A percentile compares a stretch with the other conserved stretches of the same genome.
Conservation (phyloP, 2,888 invertebrate genomes). For the Athalia rosae region DNA sequence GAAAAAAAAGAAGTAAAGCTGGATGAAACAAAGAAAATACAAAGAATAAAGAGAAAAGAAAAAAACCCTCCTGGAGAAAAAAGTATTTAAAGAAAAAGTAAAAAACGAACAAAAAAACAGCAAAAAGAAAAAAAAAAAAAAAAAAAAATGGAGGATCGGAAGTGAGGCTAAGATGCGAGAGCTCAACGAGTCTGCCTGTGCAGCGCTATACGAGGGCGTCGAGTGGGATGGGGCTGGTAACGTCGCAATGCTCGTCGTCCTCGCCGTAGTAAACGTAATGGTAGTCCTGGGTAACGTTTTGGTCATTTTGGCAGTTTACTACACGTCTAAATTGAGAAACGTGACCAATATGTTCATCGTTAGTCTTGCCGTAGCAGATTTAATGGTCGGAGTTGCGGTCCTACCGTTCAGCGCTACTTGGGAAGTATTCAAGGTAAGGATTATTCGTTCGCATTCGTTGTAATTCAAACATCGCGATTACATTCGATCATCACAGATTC, state of each 20-base stretch:
- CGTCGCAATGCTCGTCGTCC: constrained; percentile 85
- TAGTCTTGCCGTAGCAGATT: constrained; percentile 95
- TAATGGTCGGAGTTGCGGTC: constrained; percentile 95
- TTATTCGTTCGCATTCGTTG: background rate
- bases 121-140: background rate
- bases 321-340: constrained; percentile 92
- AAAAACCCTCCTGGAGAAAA: background rate
- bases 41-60: background rate
- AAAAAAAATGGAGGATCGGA: constrained; percentile 29
- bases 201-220: constrained; percentile 86
- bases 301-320: constrained; percentile 94
- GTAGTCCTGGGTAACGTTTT: constrained; percentile 94
- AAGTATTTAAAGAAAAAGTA: background rate
- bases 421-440: constrained; percentile 90
- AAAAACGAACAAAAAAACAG: too few relatives aligned
- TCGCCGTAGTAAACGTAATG: constrained; percentile 89
- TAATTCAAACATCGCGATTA: too few relatives aligned
- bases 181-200: constrained; percentile 89
- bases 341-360: constrained; percentile 98
- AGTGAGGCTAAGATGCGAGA: constrained; percentile 78
- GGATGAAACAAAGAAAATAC: background rate
- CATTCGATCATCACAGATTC: too few relatives aligned
- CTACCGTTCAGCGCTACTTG: constrained; percentile 96
- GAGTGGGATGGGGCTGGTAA: constrained; percentile 88
- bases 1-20: background rate